phyloP scores from a whole-genome alignment of 2,888 invertebrate species.

The Aplocera efformata region DNA sequence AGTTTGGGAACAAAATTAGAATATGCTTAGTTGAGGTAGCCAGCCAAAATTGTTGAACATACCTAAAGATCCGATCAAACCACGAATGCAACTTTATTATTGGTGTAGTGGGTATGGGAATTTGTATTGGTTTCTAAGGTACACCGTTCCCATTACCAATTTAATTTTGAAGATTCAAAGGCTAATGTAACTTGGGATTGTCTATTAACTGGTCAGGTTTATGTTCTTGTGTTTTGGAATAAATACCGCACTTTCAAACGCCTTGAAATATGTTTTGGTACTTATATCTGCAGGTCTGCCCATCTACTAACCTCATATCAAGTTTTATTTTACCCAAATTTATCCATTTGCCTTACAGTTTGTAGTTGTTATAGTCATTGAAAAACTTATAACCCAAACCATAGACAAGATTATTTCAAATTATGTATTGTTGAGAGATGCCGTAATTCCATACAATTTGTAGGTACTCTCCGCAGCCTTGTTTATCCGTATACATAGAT shows the following conservation, averaged over 20 bases:
- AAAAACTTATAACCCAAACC: no score
- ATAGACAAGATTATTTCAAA: no score
- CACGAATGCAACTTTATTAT: slow-evolving; percentile 43
- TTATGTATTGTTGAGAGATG: no score
- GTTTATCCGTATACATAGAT: neutral
- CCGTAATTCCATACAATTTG: no score
- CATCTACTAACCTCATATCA: no score
- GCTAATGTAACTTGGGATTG: slow-evolving; percentile 2
- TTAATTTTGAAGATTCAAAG: slow-evolving; percentile 4
- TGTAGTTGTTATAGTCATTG: no score
- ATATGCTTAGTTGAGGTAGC: no score
- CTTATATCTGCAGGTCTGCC: slow-evolving; percentile 13
- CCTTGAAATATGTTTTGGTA: slow-evolving; percentile 24
- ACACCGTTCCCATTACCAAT: slow-evolving; percentile 40
- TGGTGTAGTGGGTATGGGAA: slow-evolving; percentile 73
- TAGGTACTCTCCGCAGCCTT: no score
- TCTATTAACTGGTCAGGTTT: slow-evolving; percentile 12
- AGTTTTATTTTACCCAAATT: no score
- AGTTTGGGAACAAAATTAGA: no score
- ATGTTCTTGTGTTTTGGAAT: slow-evolving; percentile 14
- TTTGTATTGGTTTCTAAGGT: slow-evolving; percentile 44
- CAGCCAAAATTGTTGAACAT: slow-evolving; percentile 34
- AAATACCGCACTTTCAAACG: slow-evolving; percentile 30
- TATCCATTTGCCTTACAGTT: no score
- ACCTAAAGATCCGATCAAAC: slow-evolving; percentile 30